Conservation (phyloP, 2,888 invertebrate genomes). For the Lymantria dispar region DNA sequence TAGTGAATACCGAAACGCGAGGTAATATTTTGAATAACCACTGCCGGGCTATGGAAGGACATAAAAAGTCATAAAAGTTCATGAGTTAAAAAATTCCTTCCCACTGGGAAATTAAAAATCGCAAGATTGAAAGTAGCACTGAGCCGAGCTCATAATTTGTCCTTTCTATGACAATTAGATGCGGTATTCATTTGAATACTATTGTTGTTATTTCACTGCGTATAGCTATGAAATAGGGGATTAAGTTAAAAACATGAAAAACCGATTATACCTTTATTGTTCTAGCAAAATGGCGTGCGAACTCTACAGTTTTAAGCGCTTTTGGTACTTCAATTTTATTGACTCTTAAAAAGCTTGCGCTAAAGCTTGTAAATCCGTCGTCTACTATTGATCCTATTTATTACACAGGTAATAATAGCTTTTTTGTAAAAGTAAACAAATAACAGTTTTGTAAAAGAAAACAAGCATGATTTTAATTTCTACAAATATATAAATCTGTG, state of each 20-base stretch:
- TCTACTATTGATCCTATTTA: conserved; percentile 39
- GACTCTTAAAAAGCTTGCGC: conserved; percentile 62
- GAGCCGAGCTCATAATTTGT: conserved; percentile 73
- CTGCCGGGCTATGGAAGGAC: conserved; percentile 51
- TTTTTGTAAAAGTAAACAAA: conserved; percentile 12
- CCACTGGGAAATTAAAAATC: conserved; percentile 73
- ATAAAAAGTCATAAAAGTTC: conserved; percentile 72
- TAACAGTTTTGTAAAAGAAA: conserved; percentile 8
- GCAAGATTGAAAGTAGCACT: conserved; percentile 66
- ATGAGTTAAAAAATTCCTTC: conserved; percentile 72
- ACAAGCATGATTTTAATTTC: too few relatives aligned
- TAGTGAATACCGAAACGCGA: conserved; percentile 48
- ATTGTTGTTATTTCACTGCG: conserved; percentile 23
- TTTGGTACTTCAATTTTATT: conserved; percentile 64
- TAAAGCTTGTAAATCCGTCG: conserved; percentile 48
- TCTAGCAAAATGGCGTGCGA: conserved; percentile 55
- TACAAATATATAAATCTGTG: too few relatives aligned
- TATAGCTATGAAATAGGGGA: conserved; percentile 52
- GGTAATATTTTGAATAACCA: conserved; percentile 52
- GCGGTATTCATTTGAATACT: conserved; percentile 49
- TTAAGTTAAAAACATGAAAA: conserved; percentile 71
- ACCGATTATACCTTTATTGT: conserved; percentile 69
- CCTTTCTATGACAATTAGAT: conserved; percentile 59
- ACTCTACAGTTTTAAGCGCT: conserved; percentile 55
- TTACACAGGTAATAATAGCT: conserved; percentile 17